These are phyloP conservation scores for Apamea crenata DNA, from an alignment of 2,888 invertebrate genomes.

Conservation along the genomic window DNA sequence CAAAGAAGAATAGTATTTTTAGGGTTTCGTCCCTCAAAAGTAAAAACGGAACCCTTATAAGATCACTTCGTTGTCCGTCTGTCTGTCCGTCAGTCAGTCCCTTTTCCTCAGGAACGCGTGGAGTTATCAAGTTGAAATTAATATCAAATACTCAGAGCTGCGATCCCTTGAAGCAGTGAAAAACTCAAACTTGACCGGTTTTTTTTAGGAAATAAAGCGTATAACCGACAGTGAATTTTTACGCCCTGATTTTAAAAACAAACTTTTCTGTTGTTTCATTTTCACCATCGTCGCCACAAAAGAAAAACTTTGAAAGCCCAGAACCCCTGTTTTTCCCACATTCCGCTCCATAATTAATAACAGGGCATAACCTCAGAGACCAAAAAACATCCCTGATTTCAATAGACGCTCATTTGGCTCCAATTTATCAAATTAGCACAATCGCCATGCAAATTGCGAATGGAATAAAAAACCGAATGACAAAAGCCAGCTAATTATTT, in stretches of 20 bases:
- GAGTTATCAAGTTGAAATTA: too few species aligned
- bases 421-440: slow-evolving; percentile 57
- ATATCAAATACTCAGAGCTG: too few species aligned
- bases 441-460: slow-evolving; percentile 56
- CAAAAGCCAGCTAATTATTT: slow-evolving; percentile 68
- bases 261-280: background rate
- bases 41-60: too few species aligned
- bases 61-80: too few species aligned
- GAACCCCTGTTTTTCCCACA: slow-evolving; percentile 35
- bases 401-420: slow-evolving; percentile 49
- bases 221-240: background rate
- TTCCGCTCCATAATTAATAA: slow-evolving; percentile 41
- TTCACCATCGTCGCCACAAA: slow-evolving; percentile 12
- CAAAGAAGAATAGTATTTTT: background rate
- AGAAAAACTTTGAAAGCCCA: slow-evolving; percentile 6
- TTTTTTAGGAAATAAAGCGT: background rate
- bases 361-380: background rate
- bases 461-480: slow-evolving; percentile 57
- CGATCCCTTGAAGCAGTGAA: too few species aligned
- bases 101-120: too few species aligned
- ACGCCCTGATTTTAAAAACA: background rate
- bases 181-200: too few species aligned
- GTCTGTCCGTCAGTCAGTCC: too few species aligned
- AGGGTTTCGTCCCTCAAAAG: too few species aligned
- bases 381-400: slow-evolving; percentile 45